These are phyloP conservation scores for Epinephelus lanceolatus DNA, from an alignment of 2,113 vertebrate genomes.

Conservation along the genomic window DNA sequence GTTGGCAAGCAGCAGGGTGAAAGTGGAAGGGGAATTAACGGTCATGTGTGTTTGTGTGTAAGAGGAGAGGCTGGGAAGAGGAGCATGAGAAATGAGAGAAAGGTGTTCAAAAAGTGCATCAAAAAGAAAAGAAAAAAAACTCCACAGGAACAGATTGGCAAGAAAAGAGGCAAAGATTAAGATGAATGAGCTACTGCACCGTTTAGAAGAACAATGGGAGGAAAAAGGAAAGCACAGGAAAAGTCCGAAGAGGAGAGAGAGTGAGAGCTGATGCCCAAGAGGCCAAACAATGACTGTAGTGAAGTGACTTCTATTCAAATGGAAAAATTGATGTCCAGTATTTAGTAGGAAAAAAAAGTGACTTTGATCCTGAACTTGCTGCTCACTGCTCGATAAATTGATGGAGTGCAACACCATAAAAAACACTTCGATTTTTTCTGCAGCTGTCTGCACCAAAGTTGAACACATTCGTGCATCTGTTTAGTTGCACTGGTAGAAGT, in stretches of 20 bases:
- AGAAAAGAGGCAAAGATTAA: not conserved
- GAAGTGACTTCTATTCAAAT: not conserved
- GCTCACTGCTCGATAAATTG: not conserved
- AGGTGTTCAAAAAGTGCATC: not conserved
- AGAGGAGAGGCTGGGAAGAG: not conserved
- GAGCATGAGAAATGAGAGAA: not conserved
- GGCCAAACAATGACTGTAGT: not conserved
- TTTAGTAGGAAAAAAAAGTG: not conserved
- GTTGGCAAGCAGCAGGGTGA: constrained; percentile 32
- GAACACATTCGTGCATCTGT: not conserved
- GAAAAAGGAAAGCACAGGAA: constrained; percentile 32
- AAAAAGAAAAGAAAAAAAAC: not conserved
- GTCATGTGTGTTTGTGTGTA: not conserved
- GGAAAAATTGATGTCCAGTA: not conserved
- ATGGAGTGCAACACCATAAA: not conserved
- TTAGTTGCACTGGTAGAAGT: not conserved
- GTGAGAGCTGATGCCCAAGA: constrained; percentile 25
- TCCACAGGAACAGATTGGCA: not conserved
- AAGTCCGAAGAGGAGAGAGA: constrained; percentile 3
- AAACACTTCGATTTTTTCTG: not conserved
- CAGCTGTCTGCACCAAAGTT: not conserved
- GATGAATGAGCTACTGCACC: not conserved
- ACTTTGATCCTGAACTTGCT: not conserved
- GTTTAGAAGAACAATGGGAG: constrained; percentile 44
- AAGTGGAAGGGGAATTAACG: not conserved